Base-by-base conservation (phyloP, 2,888 invertebrate genomes). In the Mechanitis mazaeus region DNA sequence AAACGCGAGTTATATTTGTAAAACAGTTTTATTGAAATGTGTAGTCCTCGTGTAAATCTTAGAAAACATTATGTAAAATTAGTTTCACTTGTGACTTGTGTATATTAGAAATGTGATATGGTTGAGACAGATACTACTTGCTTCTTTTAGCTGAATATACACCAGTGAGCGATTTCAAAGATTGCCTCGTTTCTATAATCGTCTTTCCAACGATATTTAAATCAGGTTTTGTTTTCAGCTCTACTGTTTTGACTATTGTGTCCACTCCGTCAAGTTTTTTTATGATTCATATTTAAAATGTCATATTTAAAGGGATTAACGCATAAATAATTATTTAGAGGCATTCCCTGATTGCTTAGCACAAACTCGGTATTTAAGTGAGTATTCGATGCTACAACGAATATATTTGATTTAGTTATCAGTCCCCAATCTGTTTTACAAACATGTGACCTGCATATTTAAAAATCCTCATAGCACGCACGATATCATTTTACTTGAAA, bases 181-280 rank as follows among this genome's bases (percentile, higher is more conserved):
- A 58, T 46, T 75, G 72, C 2, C 69, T 71, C n/a, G 77, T 65
- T 58, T 74, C 72, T 2, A 82, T 69, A 12, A 65, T 72, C 0
- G 85, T 31, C 56, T 82, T 77, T n/a, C 75, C 72, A 5, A 64
- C 70, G 20, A 85, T 74, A 5, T 73, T 71, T 9, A 84, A 67
- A 63, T 79, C 72, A 7, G 77, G 77, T 66, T 77, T 79, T 4
- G 83, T 83, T 61, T 83, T 79, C 45, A 87, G 69, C 1, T 80
- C 60, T 2, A 85, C 86, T 2, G 78, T 76, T 67, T 81, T 80
- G 11, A 74, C 71, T 3, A 62, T 64, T 47, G 73, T 78, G 55
- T n/a, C 76, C 80, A 87, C 81, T 62, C 87, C 87, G 70, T 45
- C 74, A 64, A 20, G 20, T 56, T 11, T 6, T 9, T 38, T 50